These are phyloP conservation scores for Trachemys scripta DNA, from an alignment of 2,113 vertebrate species.

Conservation along the genomic window DNA sequence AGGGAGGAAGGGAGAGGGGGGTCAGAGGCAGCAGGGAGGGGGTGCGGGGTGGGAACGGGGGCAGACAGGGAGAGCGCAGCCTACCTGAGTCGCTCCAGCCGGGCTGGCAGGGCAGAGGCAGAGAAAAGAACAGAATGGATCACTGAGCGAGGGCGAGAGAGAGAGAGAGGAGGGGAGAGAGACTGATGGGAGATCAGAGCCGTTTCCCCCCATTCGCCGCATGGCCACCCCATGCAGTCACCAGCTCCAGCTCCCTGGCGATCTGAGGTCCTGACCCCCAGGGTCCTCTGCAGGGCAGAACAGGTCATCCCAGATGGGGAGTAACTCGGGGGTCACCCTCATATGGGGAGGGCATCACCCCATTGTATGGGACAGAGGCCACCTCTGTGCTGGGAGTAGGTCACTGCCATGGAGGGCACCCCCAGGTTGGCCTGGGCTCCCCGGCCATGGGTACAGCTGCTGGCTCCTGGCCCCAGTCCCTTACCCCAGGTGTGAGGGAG, in stretches of 20 bases:
- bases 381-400: no score
- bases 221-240: background rate
- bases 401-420: no score
- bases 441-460: no score
- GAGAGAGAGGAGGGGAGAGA: background rate
- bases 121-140: background rate
- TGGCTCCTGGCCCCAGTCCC: background rate
- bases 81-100: no score
- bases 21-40: no score
- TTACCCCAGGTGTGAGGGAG: constrained; percentile 82
- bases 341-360: no score
- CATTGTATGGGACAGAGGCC: no score
- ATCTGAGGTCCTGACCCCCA: background rate
- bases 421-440: no score
- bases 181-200: background rate
- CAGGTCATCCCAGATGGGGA: background rate
- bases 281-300: background rate
- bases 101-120: background rate
- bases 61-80: no score
- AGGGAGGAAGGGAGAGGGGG: no score
- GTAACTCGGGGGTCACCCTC: background rate
- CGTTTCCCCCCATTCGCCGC: background rate
- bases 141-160: background rate
- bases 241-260: background rate
- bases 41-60: no score